Base-by-base conservation (phyloP, 2,888 invertebrate genomes). In the Omphaloscelis lunosa region DNA sequence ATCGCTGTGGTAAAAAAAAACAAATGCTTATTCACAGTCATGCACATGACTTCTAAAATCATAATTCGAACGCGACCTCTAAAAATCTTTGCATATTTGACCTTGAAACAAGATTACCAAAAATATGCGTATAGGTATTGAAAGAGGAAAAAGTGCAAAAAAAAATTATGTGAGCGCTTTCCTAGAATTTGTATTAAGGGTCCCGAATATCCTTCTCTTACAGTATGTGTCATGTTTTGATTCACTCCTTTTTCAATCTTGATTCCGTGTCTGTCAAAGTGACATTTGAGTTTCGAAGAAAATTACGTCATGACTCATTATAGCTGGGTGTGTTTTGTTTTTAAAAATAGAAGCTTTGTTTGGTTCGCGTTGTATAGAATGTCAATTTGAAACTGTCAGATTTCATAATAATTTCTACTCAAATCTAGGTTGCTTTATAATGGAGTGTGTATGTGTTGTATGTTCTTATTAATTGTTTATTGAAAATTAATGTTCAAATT, bases 111-210 rank as follows among this genome's bases (percentile, higher is more conserved):
- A 80, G 58, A 84, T 78, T 66, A 63, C 63, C 61, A 67, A 82
- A 83, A 77, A 59, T 34, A 58, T 72, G 48, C 15, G 77, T 75
- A 4, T 45, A 86, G 77, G 72, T 59, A 81, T 75, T 80, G 77
- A 88, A 88, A 85, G 88, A 88, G 89, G 88, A 87, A 88, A 88
- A 87, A 87, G 87, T 88, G 75, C 27, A 29, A 74, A 20, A 29
- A 61, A 67, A 68, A 69, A 72, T 73, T 79, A 75, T 75, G 62
- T 65, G 68, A 66, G 48, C 74, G 53, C 82, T 88, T 88, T 88
- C 89, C 72, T 80, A 85, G 88, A 88, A 88, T 63, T 75, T 53
- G 41, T 72, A 48, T 65, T 53, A 63, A 41, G 75, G 71, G 68
- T 70, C 62, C 73, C 27, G 70, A 76, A 79, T 80, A 88, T 83